Conservation (phyloP, 2,888 invertebrate species). For the Lycocerus yunnanus region DNA sequence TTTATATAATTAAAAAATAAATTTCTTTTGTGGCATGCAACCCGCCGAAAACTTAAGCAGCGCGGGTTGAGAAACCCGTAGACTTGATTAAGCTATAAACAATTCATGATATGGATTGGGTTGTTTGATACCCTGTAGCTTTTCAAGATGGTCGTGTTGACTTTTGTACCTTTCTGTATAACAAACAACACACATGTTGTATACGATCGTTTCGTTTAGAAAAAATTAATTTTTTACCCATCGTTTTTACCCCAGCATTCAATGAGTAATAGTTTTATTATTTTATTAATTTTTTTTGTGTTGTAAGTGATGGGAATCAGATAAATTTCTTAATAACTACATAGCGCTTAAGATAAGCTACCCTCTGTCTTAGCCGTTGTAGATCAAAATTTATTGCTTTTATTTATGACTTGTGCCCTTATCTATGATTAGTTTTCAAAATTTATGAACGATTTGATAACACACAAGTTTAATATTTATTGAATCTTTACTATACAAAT, state of each 20-base stretch:
- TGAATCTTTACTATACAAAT: neutral
- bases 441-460: constrained; percentile 25
- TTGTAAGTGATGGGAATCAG: neutral
- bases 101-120: constrained; percentile 52
- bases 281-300: neutral
- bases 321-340: constrained; percentile 7
- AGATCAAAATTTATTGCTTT: constrained; percentile 26
- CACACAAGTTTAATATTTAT: neutral
- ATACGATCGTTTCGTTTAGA: neutral
- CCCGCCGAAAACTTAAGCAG: constrained; percentile 18
- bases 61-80: constrained; percentile 26
- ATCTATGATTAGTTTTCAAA: constrained; percentile 20
- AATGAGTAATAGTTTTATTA: neutral
- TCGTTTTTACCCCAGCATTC: neutral
- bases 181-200: neutral
- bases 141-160: constrained; percentile 19
- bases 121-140: constrained; percentile 45
- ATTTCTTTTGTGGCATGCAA: constrained; percentile 25
- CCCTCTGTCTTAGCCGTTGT: neutral
- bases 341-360: constrained; percentile 21
- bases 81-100: constrained; percentile 56
- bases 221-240: neutral
- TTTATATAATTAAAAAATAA: constrained; percentile 14
- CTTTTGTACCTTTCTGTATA: constrained; percentile 33
- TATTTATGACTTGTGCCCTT: constrained; percentile 22